Evolutionary conservation across 35 echinoderm and acorn worm species (phyloP), one percentile per base, ranked within the genome.

Genomic region (Holothuria glaberrima): DNA sequence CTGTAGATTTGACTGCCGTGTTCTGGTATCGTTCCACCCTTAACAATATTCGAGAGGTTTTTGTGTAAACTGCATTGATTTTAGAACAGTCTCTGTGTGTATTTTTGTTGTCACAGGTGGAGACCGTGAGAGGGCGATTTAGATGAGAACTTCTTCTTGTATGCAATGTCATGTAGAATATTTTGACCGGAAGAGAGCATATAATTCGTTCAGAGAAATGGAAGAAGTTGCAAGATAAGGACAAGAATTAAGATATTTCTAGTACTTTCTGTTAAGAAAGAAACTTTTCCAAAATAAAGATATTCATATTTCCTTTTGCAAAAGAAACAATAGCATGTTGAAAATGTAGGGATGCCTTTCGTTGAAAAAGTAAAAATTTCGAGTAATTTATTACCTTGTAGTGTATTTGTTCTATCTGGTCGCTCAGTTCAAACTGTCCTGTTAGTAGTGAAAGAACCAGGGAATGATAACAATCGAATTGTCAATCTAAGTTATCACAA

Each of bases 231-330:
- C 3, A 28, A n/a, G 61, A 6, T n/a, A n/a, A n/a, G n/a, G n/a
- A n/a, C n/a, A n/a, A n/a, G n/a, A n/a, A n/a, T n/a, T n/a, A n/a
- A n/a, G n/a, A n/a, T n/a, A n/a, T n/a, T n/a, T n/a, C n/a, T n/a
- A n/a, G n/a, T 65, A 65, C 17, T 21, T 65, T 65, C 61, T 65
- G 61, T 28, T 65, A 65, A 65, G 61, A 65, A 65, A 17, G n/a
- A n/a, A n/a, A n/a, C n/a, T n/a, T n/a, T n/a, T n/a, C n/a, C n/a
- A n/a, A n/a, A n/a, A n/a, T n/a, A n/a, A n/a, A n/a, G n/a, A n/a
- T n/a, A n/a, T n/a, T n/a, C n/a, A n/a, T n/a, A n/a, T n/a, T n/a
- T n/a, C n/a, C n/a, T n/a, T n/a, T 5, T 65, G 20, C 61, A 65
- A 28, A n/a, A 65, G 61, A 65, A 65, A 65, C 61, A 65, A 5